Conservation (phyloP, 2,113 vertebrate genomes). For the Chlorodrepanis virens region DNA sequence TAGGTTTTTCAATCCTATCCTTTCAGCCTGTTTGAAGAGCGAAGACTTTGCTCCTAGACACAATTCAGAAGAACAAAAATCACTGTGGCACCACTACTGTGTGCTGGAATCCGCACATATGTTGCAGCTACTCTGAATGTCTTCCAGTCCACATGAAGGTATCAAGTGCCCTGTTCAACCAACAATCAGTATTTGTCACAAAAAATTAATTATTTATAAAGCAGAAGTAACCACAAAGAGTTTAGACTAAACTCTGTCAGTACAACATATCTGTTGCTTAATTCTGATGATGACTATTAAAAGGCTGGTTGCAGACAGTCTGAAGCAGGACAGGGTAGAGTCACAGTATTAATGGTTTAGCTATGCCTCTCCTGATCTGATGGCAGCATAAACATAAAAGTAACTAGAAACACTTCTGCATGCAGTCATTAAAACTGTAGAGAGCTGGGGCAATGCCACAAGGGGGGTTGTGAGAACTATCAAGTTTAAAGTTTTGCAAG, state of each 20-base stretch:
- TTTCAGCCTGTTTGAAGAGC: neutral
- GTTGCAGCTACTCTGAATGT: neutral
- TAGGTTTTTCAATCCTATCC: neutral
- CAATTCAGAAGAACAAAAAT: neutral
- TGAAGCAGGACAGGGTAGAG: neutral
- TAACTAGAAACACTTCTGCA: neutral
- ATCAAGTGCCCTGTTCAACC: neutral
- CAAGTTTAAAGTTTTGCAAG: neutral
- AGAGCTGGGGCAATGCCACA: neutral
- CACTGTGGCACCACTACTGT: neutral
- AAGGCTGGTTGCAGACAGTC: neutral
- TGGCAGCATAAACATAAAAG: neutral
- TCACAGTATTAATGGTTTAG: neutral
- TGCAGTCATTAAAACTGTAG: neutral
- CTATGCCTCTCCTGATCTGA: neutral
- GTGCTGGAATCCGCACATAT: neutral
- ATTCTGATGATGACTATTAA: neutral
- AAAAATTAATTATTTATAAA: neutral
- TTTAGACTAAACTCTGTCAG: neutral
- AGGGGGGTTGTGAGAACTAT: neutral
- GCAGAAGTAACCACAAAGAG: neutral
- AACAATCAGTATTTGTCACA: neutral
- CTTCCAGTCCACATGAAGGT: neutral
- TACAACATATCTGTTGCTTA: neutral
- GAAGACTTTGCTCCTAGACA: neutral